Evolutionary conservation across 2,797 vertebrate genomes (phyloP).

Genomic region (Coccyzus lansbergi): DNA sequence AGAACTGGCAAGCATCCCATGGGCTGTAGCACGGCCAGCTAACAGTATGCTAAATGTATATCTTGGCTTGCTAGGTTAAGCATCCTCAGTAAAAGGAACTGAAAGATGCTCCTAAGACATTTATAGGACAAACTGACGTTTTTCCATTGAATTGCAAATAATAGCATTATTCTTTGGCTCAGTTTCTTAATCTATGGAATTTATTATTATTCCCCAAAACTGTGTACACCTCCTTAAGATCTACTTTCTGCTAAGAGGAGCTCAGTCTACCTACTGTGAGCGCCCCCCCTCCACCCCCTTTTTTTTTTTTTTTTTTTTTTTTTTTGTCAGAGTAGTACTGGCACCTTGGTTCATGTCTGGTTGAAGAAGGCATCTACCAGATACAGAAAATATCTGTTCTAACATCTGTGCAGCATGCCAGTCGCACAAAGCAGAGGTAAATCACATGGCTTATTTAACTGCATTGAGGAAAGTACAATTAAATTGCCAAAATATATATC

Average conservation of each 20-base stretch:
- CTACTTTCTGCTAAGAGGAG: background rate
- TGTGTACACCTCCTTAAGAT: background rate
- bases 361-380: background rate
- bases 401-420: background rate
- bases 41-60: background rate
- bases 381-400: background rate
- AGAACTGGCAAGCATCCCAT: background rate
- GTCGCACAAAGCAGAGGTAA: background rate
- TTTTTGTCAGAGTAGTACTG: background rate
- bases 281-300: too few relatives aligned
- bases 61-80: background rate
- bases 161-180: background rate
- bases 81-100: background rate
- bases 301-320: too few relatives aligned
- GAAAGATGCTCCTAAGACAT: background rate
- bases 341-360: background rate
- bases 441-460: background rate
- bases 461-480: background rate
- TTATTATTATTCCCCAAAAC: background rate
- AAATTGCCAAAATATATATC: background rate
- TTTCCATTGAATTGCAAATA: background rate
- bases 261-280: background rate
- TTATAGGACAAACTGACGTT: background rate
- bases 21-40: background rate
- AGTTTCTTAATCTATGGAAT: background rate